phyloP scores from a whole-genome alignment of 2,888 invertebrate species.

The Eupithecia exiguata region DNA sequence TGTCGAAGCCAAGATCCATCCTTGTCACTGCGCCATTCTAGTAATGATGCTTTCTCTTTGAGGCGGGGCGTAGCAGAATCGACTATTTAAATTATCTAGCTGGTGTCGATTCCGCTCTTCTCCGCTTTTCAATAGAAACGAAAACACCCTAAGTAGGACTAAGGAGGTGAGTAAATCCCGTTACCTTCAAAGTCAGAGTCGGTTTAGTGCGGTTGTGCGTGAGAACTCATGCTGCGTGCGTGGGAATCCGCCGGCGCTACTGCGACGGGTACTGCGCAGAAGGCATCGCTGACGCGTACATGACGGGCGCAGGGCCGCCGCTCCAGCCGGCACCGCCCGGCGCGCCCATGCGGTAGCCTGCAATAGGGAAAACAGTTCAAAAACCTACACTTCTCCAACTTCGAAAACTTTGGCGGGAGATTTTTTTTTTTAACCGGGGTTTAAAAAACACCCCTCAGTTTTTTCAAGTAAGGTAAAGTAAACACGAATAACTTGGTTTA shows the following conservation, averaged over 20 bases:
- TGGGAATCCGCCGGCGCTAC: conserved; percentile 78
- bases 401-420: too few relatives aligned
- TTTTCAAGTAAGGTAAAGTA: too few relatives aligned
- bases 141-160: background rate
- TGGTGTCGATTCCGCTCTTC: background rate
- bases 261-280: conserved; percentile 93
- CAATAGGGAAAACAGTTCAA: conserved; percentile 37
- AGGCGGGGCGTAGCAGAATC: background rate
- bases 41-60: background rate
- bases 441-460: too few relatives aligned
- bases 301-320: conserved; percentile 85
- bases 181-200: background rate
- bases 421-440: too few relatives aligned
- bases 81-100: background rate
- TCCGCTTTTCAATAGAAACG: background rate
- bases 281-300: conserved; percentile 93
- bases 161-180: background rate
- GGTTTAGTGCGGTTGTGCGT: conserved; percentile 9
- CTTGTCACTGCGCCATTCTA: background rate
- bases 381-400: background rate
- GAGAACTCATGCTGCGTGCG: conserved; percentile 40
- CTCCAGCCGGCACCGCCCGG: conserved; percentile 75
- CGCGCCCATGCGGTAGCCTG: conserved; percentile 86
- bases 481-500: too few relatives aligned
- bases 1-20: background rate